These are phyloP conservation scores for Lepidostoma basale DNA, from an alignment of 1,140 invertebrate genomes.

Conservation along the genomic window DNA sequence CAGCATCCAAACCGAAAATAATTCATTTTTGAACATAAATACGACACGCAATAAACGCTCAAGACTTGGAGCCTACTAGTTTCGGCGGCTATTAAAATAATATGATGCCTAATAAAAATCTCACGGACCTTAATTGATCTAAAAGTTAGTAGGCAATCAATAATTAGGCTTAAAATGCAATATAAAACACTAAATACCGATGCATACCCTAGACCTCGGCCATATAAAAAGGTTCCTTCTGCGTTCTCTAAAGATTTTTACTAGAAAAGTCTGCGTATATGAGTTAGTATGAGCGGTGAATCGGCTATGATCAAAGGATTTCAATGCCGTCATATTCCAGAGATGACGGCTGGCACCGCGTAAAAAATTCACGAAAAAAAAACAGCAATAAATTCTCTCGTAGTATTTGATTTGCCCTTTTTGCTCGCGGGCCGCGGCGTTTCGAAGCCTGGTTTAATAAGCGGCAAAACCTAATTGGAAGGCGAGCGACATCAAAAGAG, in stretches of 20 bases:
- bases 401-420: background rate
- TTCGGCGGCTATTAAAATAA: background rate
- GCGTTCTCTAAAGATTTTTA: background rate
- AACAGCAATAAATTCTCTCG: too few species aligned
- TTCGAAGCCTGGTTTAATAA: slow-evolving; percentile 10
- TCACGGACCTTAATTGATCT: background rate
- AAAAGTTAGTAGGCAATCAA: background rate
- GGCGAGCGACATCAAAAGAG: slow-evolving; percentile 22
- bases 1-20: too few species aligned
- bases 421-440: background rate
- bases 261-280: slow-evolving; percentile 6
- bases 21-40: too few species aligned
- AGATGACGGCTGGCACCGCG: background rate
- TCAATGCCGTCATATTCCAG: background rate
- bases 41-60: too few species aligned
- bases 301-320: slow-evolving; percentile 12
- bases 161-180: background rate
- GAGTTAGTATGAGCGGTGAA: slow-evolving; percentile 9
- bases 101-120: background rate
- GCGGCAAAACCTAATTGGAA: slow-evolving; percentile 29
- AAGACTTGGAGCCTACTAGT: too few species aligned
- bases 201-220: background rate
- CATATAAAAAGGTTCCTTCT: background rate
- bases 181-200: background rate
- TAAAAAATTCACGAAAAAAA: background rate